phyloP scores from a whole-genome alignment of 1,140 invertebrate genomes.

The Centruroides sculpturatus region DNA sequence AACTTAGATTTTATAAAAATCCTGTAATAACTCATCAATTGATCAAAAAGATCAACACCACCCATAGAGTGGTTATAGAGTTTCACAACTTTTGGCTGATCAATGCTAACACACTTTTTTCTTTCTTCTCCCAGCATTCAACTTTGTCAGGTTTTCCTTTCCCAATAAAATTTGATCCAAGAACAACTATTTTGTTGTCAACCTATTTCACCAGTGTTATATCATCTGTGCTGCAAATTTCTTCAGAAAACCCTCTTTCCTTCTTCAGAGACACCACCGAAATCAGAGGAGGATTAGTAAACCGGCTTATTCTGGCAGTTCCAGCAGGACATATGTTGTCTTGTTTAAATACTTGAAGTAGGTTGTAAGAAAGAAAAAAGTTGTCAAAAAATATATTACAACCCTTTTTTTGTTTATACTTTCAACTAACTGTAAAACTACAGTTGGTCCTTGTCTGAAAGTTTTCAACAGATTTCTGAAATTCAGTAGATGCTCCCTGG shows the following conservation, averaged over 20 bases:
- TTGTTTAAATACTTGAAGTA: conserved; percentile 25
- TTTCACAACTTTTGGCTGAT: conserved; percentile 24
- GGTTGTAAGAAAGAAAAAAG: conserved; percentile 25
- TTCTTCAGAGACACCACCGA: conserved; percentile 27
- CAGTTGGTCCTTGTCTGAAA: no score
- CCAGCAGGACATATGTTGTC: conserved; percentile 27
- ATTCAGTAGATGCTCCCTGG: no score
- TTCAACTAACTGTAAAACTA: no score
- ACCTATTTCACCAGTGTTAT: conserved; percentile 27
- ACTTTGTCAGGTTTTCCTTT: conserved; percentile 24
- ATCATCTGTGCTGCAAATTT: conserved; percentile 21
- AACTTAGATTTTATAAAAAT: no score
- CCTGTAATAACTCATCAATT: conserved; percentile 7
- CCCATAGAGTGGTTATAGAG: conserved; percentile 23
- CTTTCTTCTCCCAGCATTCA: conserved; percentile 24
- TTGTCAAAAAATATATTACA: conserved; percentile 16
- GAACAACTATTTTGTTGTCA: conserved; percentile 27
- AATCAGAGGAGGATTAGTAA: conserved; percentile 23
- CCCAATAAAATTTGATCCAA: conserved; percentile 31
- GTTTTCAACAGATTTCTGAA: no score
- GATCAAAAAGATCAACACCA: conserved; percentile 15
- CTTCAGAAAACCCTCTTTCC: conserved; percentile 25
- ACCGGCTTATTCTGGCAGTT: conserved; percentile 26
- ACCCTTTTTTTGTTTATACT: no score
- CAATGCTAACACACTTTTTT: conserved; percentile 22